Percentiles rank a stretch among this genome's conserved stretches.
These are phyloP conservation scores for Rhinatrema bivittatum DNA, from an alignment of 2,797 vertebrate species.

Conservation along the genomic window DNA sequence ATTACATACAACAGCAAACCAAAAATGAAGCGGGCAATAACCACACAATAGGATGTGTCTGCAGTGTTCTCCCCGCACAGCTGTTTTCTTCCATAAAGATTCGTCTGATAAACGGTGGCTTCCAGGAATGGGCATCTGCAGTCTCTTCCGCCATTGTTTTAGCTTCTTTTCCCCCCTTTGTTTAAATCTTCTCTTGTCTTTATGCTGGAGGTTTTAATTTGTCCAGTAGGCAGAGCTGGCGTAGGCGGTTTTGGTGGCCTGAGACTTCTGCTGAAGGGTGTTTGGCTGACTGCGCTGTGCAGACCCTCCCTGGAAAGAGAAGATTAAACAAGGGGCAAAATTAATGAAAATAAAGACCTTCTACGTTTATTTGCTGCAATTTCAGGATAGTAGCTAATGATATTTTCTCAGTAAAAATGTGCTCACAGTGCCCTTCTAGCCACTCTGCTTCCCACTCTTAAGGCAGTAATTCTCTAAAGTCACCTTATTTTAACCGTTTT, in stretches of 20 bases:
- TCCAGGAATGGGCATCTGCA: slow-evolving; percentile 37
- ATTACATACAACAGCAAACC: slow-evolving; percentile 95
- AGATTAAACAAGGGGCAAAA: background rate
- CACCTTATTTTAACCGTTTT: too few species aligned
- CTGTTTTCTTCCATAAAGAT: slow-evolving; percentile 25
- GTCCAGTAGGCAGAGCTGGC: slow-evolving; percentile 93
- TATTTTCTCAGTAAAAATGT: too few species aligned
- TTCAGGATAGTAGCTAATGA: too few species aligned
- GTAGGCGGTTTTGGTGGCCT: slow-evolving; percentile 90
- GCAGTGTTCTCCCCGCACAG: slow-evolving; percentile 55
- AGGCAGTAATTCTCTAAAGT: too few species aligned
- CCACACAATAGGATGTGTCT: slow-evolving; percentile 66
- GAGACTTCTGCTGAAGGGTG: slow-evolving; percentile 93
- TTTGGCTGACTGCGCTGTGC: slow-evolving; percentile 83
- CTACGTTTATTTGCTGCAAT: too few species aligned
- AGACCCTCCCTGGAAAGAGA: slow-evolving; percentile 66
- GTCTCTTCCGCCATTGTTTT: background rate
- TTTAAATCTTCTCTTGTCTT: background rate
- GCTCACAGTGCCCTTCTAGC: too few species aligned
- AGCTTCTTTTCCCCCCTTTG: background rate
- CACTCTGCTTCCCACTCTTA: too few species aligned
- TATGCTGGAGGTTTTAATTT: slow-evolving; percentile 58
- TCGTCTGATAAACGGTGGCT: slow-evolving; percentile 23
- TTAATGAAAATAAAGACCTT: too few species aligned
- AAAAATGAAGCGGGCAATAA: slow-evolving; percentile 74